A percentile compares a stretch with the other conserved stretches of the same genome.
These are phyloP conservation scores for Jacana jacana DNA, from an alignment of 2,113 vertebrate genomes.

Conservation along the genomic window DNA sequence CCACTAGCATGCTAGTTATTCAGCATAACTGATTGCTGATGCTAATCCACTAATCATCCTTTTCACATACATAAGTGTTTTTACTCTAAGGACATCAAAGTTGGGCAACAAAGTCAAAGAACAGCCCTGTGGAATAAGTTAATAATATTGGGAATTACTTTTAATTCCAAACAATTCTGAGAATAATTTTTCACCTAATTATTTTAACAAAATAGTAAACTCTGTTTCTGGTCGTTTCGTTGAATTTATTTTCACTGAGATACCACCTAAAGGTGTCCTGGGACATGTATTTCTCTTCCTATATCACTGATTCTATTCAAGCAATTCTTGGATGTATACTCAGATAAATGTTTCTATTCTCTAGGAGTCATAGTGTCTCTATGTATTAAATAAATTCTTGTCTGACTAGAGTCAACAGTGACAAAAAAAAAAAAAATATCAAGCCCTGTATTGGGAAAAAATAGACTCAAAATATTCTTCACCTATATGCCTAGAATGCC, in stretches of 20 bases:
- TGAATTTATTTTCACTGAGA: neutral
- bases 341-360: neutral
- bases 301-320: neutral
- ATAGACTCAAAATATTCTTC: neutral
- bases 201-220: neutral
- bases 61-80: neutral
- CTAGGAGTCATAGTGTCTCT: neutral
- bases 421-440: neutral
- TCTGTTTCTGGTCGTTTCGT: rapidly evolving
- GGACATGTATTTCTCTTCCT: neutral
- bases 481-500: neutral
- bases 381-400: neutral
- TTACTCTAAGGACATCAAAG: neutral
- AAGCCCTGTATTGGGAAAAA: neutral
- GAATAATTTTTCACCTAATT: neutral
- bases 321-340: neutral
- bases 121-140: neutral
- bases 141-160: neutral
- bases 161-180: neutral
- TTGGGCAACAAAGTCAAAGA: neutral
- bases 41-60: neutral
- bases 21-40: neutral
- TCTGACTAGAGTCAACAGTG: neutral
- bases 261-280: neutral
- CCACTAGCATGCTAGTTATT: neutral